Base-by-base conservation (phyloP, 2,888 invertebrate genomes). In the Apotomis turbidana region DNA sequence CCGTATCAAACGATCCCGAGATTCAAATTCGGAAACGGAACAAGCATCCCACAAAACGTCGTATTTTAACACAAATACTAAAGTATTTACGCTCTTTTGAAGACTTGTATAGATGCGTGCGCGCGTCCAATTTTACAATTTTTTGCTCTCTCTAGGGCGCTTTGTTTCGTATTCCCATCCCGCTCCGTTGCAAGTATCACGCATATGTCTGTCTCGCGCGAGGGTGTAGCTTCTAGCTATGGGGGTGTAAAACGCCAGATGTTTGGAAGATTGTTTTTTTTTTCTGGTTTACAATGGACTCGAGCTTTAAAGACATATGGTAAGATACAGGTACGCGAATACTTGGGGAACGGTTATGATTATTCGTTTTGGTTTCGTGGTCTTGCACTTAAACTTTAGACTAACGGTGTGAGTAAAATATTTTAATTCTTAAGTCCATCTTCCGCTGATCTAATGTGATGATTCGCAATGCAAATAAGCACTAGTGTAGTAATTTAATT, bases 241-340 rank as follows among this genome's bases (percentile, higher is more conserved):
- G 81, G 83, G 87, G 85, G 86, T 85, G 86, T 80, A 78, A 74
- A 78, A 74, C 84, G 85, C 83, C 88, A 88, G 88, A 88, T 88
- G 88, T 88, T 88, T 77, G 74, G 77, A 74, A 76, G 79, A 79
- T 83, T 76, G 77, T 82, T 81, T 84, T 81, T 83, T 83, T 80
- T 78, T 77, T 78, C 74, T 82, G 80, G 82, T 78, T 68, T 73
- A 88, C 88, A 88, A 88, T 88, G 85, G 82, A 78, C 77, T 77
- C 78, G 77, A 80, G 84, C 80, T 79, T 78, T 76, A 68, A 74
- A 76, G 76, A 78, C 83, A 83, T 83, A 82, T 82, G 83, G 82
- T 74, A 36, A 69, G 71, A 27, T 72, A 72, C 72, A 72, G 72
- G 72, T 72, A 72, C 68, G 72, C 72, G 72, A 72, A 68, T 72